Base-by-base conservation (phyloP, 1,140 invertebrate species). In the Asbolus verrucosus region DNA sequence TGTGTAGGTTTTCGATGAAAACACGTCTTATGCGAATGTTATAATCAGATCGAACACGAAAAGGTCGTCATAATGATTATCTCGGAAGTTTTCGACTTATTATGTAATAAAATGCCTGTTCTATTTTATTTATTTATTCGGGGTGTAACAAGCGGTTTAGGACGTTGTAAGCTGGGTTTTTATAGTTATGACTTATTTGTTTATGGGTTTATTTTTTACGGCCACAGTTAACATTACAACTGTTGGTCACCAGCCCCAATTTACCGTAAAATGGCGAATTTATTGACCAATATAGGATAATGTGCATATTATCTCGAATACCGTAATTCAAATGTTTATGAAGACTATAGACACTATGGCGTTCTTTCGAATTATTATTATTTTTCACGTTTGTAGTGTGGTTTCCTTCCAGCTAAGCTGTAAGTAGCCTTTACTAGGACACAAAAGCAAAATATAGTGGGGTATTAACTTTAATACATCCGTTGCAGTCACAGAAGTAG, bases 381-480 rank as follows among this genome's bases (percentile, higher is more conserved):
- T 43, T 30, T 61, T 43, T 27, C 39, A 39, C 61, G 65, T 50
- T 46, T 16, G n/a, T n/a, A n/a, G n/a, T n/a, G n/a, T 18, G 30
- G 6, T 36, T 36, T 4, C 11, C 11, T 62, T 43, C 24, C 69
- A 19, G 62, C 68, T 69, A 72, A 67, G 59, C 30, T 38, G 65
- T 71, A 71, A 74, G 73, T 74, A 67, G 65, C 70, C 67, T 72
- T 72, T 72, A 65, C 50, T 43, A 65, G 50, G 54, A 69, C 70
- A 72, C 59, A 74, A 70, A 72, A 67, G 67, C 67, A 61, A 68
- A 68, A 75, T 75, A 73, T 67, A 69, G 70, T 50, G 46, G 8
- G 9, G 68, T 70, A 75, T 73, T 75, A 75, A 75, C 67, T 75
- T 70, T 69, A 65, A 65, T 54, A 68, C 68, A 73, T 73, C 65